Evolutionary conservation across 2,797 vertebrate genomes (phyloP), one percentile per base, ranked within the genome.

Genomic region (Nyctalus aviator): DNA sequence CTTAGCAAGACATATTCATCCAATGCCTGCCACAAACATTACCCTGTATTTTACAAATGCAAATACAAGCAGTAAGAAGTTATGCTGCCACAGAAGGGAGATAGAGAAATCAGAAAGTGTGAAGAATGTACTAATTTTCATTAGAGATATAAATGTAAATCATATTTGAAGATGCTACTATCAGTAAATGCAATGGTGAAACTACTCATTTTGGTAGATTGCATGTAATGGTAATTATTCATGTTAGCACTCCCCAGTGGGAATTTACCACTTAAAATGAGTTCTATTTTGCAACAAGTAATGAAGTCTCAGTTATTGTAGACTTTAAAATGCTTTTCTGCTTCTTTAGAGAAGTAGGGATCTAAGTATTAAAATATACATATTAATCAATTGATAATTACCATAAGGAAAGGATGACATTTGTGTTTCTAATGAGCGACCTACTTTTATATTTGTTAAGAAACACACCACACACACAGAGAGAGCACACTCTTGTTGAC

Each of bases 241-340:
- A 96, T 37, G 53, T 77, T 85, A 93, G 84, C 20, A 35, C 44
- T 93, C 53, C 69, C 84, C 41, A 72, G 59, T 84, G 91, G 91
- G 77, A 59, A 23, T 90, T 50, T 75, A 81, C n/a, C 66, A 93
- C 44, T 97, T 97, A 93, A 95, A 93, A 77, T 79, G 84, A 94
- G 93, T 95, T 93, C 75, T 81, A 48, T 94, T 95, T 95, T 86
- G 93, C 62, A 88, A 94, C 73, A 89, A 97, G 79, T 94, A 97
- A 96, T 95, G 92, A 94, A 90, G 59, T 93, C 66, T 95, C 46
- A 82, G 66, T 88, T 73, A 93, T 84, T 90, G 86, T 94, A 86
- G 57, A 94, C 57, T 94, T 93, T 84, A 86, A 94, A 94, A 83
- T 6, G 66, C 27, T 72, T 93, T 94, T 94, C 71, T 92, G 69